phyloP scores from a whole-genome alignment of 2,113 vertebrate genomes.

The Camelus dromedarius region DNA sequence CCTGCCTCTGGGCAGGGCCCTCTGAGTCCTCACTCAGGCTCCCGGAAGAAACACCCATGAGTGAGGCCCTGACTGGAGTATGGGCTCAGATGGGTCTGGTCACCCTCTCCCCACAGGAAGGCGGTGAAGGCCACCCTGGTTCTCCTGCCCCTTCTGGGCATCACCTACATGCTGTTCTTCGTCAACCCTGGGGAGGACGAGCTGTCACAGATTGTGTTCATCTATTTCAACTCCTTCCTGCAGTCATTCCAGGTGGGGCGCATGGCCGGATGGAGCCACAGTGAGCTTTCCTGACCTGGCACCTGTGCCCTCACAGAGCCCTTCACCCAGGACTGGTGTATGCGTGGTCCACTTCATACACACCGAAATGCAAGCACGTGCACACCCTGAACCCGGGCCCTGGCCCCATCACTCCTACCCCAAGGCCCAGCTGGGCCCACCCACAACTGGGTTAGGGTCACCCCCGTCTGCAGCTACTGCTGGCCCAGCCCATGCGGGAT shows the following conservation, averaged over 20 bases:
- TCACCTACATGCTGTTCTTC: constrained; percentile 99
- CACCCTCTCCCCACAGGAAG: constrained; percentile 89
- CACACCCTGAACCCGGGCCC: neutral
- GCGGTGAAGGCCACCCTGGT: constrained; percentile 98
- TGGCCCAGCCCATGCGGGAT: neutral
- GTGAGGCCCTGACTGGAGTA: neutral
- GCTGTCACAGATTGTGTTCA: constrained; percentile 98
- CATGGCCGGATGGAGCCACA: accelerated
- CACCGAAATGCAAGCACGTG: neutral
- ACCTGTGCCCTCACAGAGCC: neutral
- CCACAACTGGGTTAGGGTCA: neutral
- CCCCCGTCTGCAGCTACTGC: neutral
- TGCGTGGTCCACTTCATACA: accelerated
- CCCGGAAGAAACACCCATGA: accelerated
- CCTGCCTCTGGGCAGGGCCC: neutral
- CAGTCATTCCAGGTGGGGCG: constrained; percentile 97
- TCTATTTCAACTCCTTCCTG: constrained; percentile 99
- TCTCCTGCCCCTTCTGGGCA: constrained; percentile 95
- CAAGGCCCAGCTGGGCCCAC: neutral
- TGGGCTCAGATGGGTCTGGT: neutral
- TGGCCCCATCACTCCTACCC: neutral
- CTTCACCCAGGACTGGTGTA: accelerated
- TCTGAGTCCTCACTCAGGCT: neutral
- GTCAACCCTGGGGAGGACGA: constrained; percentile 98
- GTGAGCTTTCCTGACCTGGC: neutral